Base-by-base conservation (phyloP, 2,797 vertebrate species). In the Heteromormyrus szaboi region DNA sequence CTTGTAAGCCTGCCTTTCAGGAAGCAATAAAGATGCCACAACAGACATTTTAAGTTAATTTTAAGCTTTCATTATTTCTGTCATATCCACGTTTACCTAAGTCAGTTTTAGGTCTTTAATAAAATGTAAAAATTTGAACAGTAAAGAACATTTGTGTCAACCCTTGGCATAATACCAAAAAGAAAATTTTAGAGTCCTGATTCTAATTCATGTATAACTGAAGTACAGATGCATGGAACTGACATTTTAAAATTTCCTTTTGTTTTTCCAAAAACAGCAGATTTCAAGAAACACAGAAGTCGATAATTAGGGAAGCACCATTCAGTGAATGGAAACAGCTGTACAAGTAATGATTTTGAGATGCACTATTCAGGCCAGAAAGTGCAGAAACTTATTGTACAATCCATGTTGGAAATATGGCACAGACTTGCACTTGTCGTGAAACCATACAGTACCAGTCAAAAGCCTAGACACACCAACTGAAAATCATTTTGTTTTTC, bases 181-280 rank as follows among this genome's bases (percentile, higher is more conserved):
- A 88, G 90, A 90, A 89, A 89, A 88, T 89, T 90, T 90, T 90
- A 51, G 62, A 87, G 83, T 86, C 81, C 88, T 17, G 25, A 85
- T 89, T 89, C 65, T 25, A 41, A 83, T 83, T 83, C 19, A 79
- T 7, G 14, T 79, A 44, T 14, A 79, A 79, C 6, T 62, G 51
- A 68, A 68, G 54, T 19, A 72, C 62, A 89, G 29, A 25, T 44
- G 59, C 14, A 51, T 29, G n/a, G 22, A 88, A 59, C 25, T 62
- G 37, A 65, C 22, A 25, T 29, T 81, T 59, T 8, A 17, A 72
- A 79, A 4, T 44, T 37, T 44, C 37, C 12, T 14, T 81, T 54
- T 79, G 85, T 59, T 48, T 87, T 76, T 37, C 68, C 56, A 89
- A 41, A 89, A 79, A 84, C 72, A 72, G 48, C 85, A 87, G 81